Evolutionary conservation across 2,113 vertebrate genomes (phyloP).

Genomic region (Siniperca knerii): DNA sequence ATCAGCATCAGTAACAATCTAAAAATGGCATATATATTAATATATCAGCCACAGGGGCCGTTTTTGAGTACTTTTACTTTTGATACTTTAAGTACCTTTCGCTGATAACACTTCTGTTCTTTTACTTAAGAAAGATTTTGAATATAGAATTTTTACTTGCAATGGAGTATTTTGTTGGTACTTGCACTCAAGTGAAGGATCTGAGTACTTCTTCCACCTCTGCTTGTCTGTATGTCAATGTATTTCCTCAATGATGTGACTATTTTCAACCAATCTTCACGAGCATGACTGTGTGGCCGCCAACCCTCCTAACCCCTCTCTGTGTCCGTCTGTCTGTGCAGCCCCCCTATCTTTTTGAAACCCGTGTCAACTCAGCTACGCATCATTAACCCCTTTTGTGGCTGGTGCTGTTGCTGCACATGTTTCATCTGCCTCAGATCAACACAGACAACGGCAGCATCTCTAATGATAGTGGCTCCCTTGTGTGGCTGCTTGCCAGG

Average conservation of each 20-base stretch:
- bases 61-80: not conserved
- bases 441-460: constrained; percentile 52
- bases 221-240: not conserved
- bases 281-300: not conserved
- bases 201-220: not conserved
- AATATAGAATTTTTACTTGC: not conserved
- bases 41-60: not conserved
- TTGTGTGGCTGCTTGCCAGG: constrained; percentile 44
- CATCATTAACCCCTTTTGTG: constrained; percentile 75
- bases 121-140: not conserved
- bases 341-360: constrained; percentile 32
- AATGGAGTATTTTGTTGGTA: not conserved
- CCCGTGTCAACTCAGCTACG: constrained; percentile 60
- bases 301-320: not conserved
- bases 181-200: not conserved
- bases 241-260: constrained; percentile 2
- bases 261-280: not conserved
- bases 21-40: not conserved
- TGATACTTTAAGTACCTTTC: not conserved
- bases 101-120: too few relatives aligned
- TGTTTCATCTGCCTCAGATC: constrained; percentile 52
- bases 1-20: not conserved
- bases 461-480: constrained; percentile 44
- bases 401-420: constrained; percentile 56
- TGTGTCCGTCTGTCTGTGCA: constrained; percentile 12